Percentiles rank a stretch among this genome's conserved stretches.
Evolutionary conservation across 92 coral and sea anemone genomes (phyloP).

Genomic region (Anthopleura xanthogrammica): DNA sequence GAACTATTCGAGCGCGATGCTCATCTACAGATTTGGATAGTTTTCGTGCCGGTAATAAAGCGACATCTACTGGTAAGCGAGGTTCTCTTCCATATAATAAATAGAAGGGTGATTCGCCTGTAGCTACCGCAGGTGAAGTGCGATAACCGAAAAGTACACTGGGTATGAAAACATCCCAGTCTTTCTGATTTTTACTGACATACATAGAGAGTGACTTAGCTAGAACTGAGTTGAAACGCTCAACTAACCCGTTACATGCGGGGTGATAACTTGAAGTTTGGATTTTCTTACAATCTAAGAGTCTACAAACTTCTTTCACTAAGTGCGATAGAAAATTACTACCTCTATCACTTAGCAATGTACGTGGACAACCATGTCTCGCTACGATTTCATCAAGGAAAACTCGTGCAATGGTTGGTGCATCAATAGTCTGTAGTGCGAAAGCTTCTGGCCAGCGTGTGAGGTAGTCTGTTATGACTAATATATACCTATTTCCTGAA

Average conservation of each 20-base stretch:
- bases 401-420: not conserved
- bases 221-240: constrained; percentile 24
- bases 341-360: constrained; percentile 49
- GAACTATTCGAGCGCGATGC: constrained; percentile 37
- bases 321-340: constrained; percentile 34
- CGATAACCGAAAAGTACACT: constrained; percentile 23
- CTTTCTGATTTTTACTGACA: constrained; percentile 29
- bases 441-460: not conserved
- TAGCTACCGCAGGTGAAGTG: constrained; percentile 26
- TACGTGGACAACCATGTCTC: constrained; percentile 48
- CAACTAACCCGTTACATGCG: constrained; percentile 34
- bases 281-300: constrained; percentile 46
- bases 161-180: constrained; percentile 44
- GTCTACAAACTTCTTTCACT: constrained; percentile 46
- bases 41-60: constrained; percentile 35
- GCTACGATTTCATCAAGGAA: not conserved
- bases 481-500: constrained; percentile 51
- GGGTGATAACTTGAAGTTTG: constrained; percentile 59
- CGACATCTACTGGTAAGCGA: constrained; percentile 42
- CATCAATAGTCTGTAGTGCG: not conserved
- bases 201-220: constrained; percentile 35
- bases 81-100: constrained; percentile 35
- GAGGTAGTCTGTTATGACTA: constrained; percentile 25
- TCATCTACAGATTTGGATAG: constrained; percentile 6
- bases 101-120: constrained; percentile 37